Percentiles rank a stretch among this genome's conserved stretches.
Conservation (phyloP, 2,113 vertebrate species). For the Corynorhinus townsendii region DNA sequence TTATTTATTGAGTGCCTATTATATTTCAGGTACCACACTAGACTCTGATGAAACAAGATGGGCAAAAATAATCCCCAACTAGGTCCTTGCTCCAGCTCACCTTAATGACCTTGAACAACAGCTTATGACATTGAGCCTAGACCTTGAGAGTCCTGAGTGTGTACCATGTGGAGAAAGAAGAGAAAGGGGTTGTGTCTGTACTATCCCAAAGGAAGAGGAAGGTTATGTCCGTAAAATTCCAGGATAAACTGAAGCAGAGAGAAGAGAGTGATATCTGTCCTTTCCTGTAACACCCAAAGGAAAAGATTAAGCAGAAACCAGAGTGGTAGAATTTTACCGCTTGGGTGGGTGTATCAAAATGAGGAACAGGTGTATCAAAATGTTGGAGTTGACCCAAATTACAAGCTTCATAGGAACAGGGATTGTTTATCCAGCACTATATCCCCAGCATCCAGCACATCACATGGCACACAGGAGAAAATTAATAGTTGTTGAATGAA, state of each 20-base stretch:
- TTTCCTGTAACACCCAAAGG: not conserved
- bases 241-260: not conserved
- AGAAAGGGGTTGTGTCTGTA: not conserved
- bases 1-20: constrained; percentile 9
- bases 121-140: not conserved
- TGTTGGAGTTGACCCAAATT: not conserved
- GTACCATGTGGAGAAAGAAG: not conserved
- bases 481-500: not conserved
- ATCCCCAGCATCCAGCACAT: not conserved
- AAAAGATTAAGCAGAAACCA: not conserved
- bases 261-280: not conserved
- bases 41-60: constrained; percentile 14
- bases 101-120: constrained; percentile 62
- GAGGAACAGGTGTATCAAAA: not conserved
- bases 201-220: not conserved
- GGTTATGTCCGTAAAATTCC: constrained; percentile 12
- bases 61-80: not conserved
- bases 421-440: not conserved
- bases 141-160: not conserved
- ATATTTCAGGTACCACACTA: constrained; percentile 11
- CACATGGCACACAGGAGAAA: not conserved
- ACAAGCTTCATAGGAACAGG: not conserved
- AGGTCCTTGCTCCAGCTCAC: not conserved
- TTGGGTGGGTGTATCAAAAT: not conserved
- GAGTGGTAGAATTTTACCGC: not conserved